Evolutionary conservation across 2,888 invertebrate species (phyloP).

Genomic region (Serrognathus titanus): DNA sequence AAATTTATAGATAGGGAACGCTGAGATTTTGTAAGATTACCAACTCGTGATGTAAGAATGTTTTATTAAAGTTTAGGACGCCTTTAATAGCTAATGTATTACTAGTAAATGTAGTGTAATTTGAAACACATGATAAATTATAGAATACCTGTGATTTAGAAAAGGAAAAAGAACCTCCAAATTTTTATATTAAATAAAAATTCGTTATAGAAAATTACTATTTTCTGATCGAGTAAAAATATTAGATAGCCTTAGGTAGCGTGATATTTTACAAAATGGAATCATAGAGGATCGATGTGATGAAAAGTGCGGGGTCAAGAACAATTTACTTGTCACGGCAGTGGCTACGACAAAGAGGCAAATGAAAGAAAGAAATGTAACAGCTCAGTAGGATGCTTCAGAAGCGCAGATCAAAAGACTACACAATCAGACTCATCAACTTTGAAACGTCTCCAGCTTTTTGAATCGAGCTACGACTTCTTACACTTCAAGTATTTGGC

Average conservation of each 20-base stretch:
- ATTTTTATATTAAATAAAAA: too few species aligned
- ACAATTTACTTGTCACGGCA: slow-evolving; percentile 11
- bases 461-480: slow-evolving; percentile 22
- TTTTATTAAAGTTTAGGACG: neutral
- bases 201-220: too few species aligned
- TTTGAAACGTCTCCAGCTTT: slow-evolving; percentile 20
- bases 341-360: slow-evolving; percentile 22
- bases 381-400: slow-evolving; percentile 27
- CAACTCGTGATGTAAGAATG: neutral
- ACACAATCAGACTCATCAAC: slow-evolving; percentile 29
- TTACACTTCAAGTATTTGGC: slow-evolving; percentile 18
- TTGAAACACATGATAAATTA: neutral
- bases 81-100: neutral
- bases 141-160: neutral
- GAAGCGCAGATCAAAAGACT: slow-evolving; percentile 28
- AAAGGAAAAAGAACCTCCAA: too few species aligned
- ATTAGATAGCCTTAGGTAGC: too few species aligned
- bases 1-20: neutral
- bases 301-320: neutral
- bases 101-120: neutral
- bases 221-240: too few species aligned
- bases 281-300: too few species aligned
- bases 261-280: too few species aligned
- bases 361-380: slow-evolving; percentile 29
- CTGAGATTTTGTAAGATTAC: neutral